A percentile compares a stretch with the other conserved stretches of the same genome.
These are phyloP conservation scores for Trachemys scripta DNA, from an alignment of 2,113 vertebrate species.

Conservation along the genomic window DNA sequence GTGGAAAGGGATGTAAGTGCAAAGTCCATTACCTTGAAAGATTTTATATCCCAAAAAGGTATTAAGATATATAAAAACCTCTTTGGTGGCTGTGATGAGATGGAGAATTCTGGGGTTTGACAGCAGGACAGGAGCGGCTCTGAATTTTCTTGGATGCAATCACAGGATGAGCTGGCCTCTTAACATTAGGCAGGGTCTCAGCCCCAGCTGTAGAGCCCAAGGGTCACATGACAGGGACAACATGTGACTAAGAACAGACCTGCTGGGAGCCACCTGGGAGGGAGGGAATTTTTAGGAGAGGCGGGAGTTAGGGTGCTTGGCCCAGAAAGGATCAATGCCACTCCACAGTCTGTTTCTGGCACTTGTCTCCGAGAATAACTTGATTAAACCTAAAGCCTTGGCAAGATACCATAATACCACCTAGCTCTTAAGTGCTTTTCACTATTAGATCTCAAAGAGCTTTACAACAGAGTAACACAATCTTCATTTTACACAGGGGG, in stretches of 20 bases:
- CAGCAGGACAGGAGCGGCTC: neutral
- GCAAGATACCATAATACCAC: neutral
- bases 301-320: neutral
- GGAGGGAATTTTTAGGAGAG: neutral
- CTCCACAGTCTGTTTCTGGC: neutral
- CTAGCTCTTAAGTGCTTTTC: neutral
- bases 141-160: neutral
- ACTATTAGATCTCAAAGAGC: too few species aligned
- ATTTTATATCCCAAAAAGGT: neutral
- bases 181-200: neutral
- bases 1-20: neutral
- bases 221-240: neutral
- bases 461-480: too few species aligned
- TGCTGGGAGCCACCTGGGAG: neutral
- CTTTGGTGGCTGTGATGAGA: neutral
- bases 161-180: neutral
- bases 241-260: neutral
- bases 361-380: neutral
- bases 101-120: neutral
- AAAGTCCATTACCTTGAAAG: neutral
- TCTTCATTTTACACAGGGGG: too few species aligned
- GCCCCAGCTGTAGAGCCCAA: neutral
- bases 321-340: neutral
- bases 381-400: neutral
- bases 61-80: neutral